Conservation (phyloP, 2,113 vertebrate genomes). For the Spilogale gracilis region DNA sequence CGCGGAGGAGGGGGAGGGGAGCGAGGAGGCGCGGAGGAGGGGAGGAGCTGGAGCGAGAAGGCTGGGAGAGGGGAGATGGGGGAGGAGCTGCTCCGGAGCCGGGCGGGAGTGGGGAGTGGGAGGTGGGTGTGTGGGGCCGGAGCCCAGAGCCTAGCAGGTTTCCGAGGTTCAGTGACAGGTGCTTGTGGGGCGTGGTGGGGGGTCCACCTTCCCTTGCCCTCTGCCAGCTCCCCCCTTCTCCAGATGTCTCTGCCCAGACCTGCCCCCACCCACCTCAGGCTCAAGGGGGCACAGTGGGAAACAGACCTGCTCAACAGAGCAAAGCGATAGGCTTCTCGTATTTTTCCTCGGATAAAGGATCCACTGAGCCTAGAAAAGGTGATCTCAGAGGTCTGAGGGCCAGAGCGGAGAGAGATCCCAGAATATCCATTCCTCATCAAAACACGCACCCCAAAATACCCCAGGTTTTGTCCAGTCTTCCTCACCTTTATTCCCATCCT, state of each 20-base stretch:
- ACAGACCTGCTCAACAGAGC: conserved; percentile 63
- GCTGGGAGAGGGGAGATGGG: conserved; percentile 68
- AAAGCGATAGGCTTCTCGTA: conserved; percentile 61
- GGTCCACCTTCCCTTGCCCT: background rate
- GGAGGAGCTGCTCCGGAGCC: conserved; percentile 53
- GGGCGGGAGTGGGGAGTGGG: background rate
- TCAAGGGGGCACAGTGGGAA: conserved; percentile 68
- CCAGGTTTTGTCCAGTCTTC: conserved; percentile 18
- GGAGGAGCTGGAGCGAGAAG: conserved; percentile 71
- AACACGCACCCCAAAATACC: background rate
- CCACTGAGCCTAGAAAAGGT: conserved; percentile 73
- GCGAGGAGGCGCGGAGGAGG: conserved; percentile 16
- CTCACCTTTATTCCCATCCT: background rate
- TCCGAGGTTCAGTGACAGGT: conserved; percentile 50
- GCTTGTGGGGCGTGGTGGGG: background rate
- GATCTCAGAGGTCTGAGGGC: conserved; percentile 22
- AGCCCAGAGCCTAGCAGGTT: background rate
- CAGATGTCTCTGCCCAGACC: conserved; percentile 62
- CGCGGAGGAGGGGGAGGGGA: conserved; percentile 71
- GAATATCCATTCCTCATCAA: background rate
- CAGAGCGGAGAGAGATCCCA: background rate
- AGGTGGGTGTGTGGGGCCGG: background rate
- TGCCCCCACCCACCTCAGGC: background rate
- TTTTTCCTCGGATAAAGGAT: conserved; percentile 78
- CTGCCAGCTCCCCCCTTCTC: conserved; percentile 31